These are phyloP conservation scores for Dusona sp. DNA, from an alignment of 2,888 invertebrate species.

Conservation along the genomic window DNA sequence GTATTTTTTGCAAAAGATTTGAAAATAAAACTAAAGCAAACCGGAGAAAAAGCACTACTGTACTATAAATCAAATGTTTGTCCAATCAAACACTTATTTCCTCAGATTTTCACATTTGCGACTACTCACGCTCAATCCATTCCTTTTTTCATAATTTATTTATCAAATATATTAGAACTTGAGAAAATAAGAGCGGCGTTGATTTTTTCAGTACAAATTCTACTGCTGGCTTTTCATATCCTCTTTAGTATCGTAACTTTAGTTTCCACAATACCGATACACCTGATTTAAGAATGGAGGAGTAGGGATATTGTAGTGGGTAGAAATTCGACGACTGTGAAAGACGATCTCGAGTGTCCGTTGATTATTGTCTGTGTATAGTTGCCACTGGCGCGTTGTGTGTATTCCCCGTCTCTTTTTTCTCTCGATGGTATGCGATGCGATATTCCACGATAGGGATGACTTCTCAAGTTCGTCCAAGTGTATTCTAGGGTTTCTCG, in stretches of 20 bases:
- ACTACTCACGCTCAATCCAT: too few relatives aligned
- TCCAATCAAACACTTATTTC: too few relatives aligned
- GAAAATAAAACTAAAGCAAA: too few relatives aligned
- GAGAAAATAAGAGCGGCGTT: neutral
- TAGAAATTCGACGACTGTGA: conserved; percentile 63
- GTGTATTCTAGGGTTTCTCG: conserved; percentile 55
- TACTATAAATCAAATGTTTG: too few relatives aligned
- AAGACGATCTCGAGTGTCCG: conserved; percentile 66
- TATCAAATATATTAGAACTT: neutral
- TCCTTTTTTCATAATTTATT: too few relatives aligned
- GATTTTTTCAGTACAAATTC: neutral
- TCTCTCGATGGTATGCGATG: conserved; percentile 62
- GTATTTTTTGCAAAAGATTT: neutral
- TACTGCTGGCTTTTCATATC: neutral
- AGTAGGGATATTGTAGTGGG: conserved; percentile 38
- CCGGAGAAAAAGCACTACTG: too few relatives aligned
- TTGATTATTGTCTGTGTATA: conserved; percentile 60
- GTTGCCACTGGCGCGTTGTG: conserved; percentile 8
- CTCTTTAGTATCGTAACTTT: neutral
- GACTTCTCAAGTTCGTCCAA: conserved; percentile 60
- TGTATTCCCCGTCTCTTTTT: neutral
- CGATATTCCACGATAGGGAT: conserved; percentile 50
- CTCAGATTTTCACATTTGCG: too few relatives aligned
- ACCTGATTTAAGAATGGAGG: conserved; percentile 52
- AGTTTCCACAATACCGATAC: neutral